phyloP scores from a whole-genome alignment of 2,113 vertebrate species.

The Microcebus jonahi region DNA sequence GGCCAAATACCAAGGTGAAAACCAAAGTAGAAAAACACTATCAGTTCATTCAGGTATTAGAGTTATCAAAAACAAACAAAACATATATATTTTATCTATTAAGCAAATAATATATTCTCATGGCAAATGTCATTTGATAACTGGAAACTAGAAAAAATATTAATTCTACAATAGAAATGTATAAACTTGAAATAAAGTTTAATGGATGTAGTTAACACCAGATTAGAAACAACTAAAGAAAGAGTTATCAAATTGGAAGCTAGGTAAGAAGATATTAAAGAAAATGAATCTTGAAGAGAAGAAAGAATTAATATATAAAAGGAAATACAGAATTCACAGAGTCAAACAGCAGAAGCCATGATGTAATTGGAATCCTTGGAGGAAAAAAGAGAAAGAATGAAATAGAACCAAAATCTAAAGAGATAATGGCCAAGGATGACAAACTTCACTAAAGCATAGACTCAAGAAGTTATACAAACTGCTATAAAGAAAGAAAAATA shows the following conservation, averaged over 20 bases:
- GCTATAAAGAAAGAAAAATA: background rate
- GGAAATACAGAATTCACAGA: background rate
- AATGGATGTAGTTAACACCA: background rate
- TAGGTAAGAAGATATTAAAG: background rate
- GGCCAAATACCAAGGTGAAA: background rate
- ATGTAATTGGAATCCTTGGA: background rate
- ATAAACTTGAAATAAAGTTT: background rate
- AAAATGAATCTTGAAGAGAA: background rate
- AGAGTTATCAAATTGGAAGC: background rate
- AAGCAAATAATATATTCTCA: background rate
- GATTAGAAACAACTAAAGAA: background rate
- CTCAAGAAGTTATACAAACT: background rate
- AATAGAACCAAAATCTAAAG: background rate
- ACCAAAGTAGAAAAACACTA: background rate
- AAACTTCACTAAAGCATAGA: background rate
- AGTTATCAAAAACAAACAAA: background rate
- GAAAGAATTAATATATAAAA: background rate
- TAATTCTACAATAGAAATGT: background rate
- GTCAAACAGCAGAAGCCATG: background rate
- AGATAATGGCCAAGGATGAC: background rate
- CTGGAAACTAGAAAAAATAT: background rate
- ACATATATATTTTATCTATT: background rate
- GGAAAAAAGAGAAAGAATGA: background rate
- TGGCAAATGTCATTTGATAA: background rate
- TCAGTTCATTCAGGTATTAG: background rate